phyloP scores from a whole-genome alignment of 2,113 vertebrate species.

The Ciconia maguari region DNA sequence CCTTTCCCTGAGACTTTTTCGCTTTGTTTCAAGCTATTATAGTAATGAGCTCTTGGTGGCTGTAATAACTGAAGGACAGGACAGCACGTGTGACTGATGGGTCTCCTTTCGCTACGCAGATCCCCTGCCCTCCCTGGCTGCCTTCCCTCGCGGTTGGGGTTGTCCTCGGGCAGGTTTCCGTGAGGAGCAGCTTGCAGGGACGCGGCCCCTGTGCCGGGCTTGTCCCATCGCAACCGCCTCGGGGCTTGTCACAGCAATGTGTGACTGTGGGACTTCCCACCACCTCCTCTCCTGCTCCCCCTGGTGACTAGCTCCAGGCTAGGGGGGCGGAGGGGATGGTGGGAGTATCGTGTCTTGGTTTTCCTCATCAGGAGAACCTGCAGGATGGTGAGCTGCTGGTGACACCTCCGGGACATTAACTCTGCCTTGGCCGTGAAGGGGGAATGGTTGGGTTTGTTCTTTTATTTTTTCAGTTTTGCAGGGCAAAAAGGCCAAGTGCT shows the following conservation, averaged over 20 bases:
- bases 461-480: background rate
- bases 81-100: no score
- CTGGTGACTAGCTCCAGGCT: background rate
- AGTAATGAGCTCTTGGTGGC: background rate
- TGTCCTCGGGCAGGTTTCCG: background rate
- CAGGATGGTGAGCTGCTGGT: background rate
- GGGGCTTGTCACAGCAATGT: background rate
- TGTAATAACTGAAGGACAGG: background rate
- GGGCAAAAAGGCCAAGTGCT: background rate
- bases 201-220: accelerated
- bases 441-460: background rate
- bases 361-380: background rate
- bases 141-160: accelerated
- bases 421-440: background rate
- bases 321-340: background rate
- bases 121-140: background rate
- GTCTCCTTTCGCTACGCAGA: background rate
- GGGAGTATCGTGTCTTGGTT: no score
- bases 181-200: background rate
- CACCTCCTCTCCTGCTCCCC: background rate
- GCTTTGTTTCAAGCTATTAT: background rate
- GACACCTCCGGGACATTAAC: background rate
- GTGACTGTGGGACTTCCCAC: background rate
- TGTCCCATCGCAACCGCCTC: background rate
- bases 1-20: background rate